These are phyloP conservation scores for Lacanobia wlatinum DNA, from an alignment of 2,888 invertebrate species.

Conservation along the genomic window DNA sequence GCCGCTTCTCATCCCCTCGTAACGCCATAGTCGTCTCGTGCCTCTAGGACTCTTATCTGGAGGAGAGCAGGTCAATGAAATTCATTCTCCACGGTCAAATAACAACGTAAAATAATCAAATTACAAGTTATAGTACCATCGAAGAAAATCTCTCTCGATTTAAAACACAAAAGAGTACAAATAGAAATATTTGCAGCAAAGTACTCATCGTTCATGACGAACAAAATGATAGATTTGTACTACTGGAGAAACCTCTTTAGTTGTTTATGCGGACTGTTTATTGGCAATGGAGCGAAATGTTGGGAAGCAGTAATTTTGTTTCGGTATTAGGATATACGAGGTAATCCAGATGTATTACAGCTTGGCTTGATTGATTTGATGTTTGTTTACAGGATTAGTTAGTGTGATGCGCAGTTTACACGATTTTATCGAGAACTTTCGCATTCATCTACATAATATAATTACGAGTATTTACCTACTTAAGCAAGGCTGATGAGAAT, in stretches of 20 bases:
- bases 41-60: too few species aligned
- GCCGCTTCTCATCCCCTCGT: too few species aligned
- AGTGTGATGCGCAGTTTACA: too few species aligned
- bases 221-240: conserved; percentile 15
- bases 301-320: background rate
- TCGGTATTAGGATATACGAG: conserved; percentile 7
- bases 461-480: too few species aligned
- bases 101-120: too few species aligned
- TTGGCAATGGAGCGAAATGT: background rate
- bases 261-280: conserved; percentile 2
- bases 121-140: too few species aligned
- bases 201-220: background rate
- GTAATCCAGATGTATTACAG: background rate
- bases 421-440: too few species aligned
- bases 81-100: too few species aligned
- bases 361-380: conserved; percentile 15
- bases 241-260: conserved; percentile 6
- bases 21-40: too few species aligned
- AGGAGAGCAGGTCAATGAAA: too few species aligned
- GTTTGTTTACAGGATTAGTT: background rate
- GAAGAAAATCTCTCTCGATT: background rate
- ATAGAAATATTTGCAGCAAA: conserved; percentile 8
- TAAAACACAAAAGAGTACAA: conserved; percentile 13
- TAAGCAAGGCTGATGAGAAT: too few species aligned
- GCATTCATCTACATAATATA: too few species aligned